Percentiles rank a stretch among this genome's conserved stretches.
Conservation (phyloP, 1,140 invertebrate genomes). For the Procambarus clarkii region DNA sequence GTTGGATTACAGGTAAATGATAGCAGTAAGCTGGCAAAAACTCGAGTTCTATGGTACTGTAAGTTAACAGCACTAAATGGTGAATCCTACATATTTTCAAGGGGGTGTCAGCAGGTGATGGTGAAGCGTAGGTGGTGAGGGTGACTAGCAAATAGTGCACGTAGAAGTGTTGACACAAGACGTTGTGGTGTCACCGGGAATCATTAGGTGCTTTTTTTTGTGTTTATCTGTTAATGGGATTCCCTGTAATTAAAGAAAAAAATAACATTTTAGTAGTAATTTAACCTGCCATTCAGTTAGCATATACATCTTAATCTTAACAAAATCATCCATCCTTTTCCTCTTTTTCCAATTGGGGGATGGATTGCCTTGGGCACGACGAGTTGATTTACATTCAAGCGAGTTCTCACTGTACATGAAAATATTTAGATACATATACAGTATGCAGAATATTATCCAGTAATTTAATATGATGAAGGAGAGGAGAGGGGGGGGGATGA, state of each 20-base stretch:
- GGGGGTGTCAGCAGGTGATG: constrained; percentile 18
- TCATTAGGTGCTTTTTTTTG: constrained; percentile 70
- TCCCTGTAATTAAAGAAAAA: constrained; percentile 50
- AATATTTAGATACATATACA: too few species aligned
- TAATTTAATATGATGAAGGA: too few species aligned
- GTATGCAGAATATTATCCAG: too few species aligned
- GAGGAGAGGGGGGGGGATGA: too few species aligned
- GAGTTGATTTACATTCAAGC: too few species aligned
- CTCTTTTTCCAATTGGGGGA: too few species aligned
- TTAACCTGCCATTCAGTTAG: too few species aligned
- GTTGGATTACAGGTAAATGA: neutral
- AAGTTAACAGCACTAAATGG: neutral
- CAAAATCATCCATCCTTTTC: too few species aligned
- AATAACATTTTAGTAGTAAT: neutral
- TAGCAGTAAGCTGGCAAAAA: neutral
- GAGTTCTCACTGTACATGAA: too few species aligned
- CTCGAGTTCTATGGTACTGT: neutral
- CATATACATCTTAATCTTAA: too few species aligned
- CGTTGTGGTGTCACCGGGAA: constrained; percentile 68
- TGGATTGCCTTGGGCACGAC: too few species aligned
- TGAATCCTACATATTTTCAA: neutral
- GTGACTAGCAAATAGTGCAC: constrained; percentile 65
- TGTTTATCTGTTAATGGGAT: constrained; percentile 71
- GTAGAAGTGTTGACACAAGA: constrained; percentile 71
- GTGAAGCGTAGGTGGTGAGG: constrained; percentile 17